Conservation (phyloP, 2,113 vertebrate genomes). For the Tonatia bakeri region DNA sequence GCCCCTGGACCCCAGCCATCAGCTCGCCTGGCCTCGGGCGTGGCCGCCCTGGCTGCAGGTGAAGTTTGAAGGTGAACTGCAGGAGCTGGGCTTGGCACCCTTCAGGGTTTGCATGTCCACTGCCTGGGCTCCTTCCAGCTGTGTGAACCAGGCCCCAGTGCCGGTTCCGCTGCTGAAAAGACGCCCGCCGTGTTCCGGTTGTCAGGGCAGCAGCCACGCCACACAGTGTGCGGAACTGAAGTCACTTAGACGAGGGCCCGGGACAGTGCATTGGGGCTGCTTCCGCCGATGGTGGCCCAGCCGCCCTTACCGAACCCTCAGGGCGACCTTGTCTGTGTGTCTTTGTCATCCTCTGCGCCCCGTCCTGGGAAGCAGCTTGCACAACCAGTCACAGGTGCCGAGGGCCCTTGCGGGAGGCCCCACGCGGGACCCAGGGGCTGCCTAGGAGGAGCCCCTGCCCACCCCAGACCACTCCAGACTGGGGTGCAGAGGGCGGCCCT, state of each 20-base stretch:
- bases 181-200: background rate
- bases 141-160: background rate
- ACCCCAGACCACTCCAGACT: background rate
- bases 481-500: background rate
- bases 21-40: background rate
- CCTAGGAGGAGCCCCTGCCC: background rate
- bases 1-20: background rate
- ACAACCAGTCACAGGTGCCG: background rate
- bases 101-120: background rate
- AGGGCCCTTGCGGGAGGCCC: background rate
- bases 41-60: background rate
- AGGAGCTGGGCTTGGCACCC: background rate
- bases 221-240: no score
- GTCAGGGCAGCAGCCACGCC: background rate
- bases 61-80: background rate
- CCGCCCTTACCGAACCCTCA: background rate
- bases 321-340: no score
- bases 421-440: background rate
- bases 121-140: background rate
- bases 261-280: background rate
- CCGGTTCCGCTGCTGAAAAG: background rate
- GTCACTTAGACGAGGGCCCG: background rate
- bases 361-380: background rate
- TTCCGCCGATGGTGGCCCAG: accelerated
- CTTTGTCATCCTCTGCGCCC: background rate